Conservation (phyloP, 1,140 invertebrate genomes). For the Drepana arcuata region DNA sequence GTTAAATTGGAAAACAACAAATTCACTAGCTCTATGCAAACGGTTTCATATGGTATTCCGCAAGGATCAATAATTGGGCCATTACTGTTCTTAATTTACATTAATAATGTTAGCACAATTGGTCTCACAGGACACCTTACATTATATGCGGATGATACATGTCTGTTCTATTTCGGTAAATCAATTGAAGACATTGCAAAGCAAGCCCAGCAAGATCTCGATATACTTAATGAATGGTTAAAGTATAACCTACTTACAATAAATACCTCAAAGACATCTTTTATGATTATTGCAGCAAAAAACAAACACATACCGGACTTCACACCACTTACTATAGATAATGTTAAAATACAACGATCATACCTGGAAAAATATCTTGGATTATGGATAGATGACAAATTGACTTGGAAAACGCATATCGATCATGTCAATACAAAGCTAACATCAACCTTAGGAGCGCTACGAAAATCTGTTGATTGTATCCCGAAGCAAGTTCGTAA, state of each 20-base stretch:
- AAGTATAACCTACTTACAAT: slow-evolving; percentile 7
- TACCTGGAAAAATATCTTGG: slow-evolving; percentile 20
- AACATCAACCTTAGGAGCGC: slow-evolving; percentile 3
- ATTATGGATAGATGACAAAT: slow-evolving; percentile 10
- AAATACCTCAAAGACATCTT: slow-evolving; percentile 10
- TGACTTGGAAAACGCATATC: slow-evolving; percentile 14
- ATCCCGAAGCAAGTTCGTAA: slow-evolving; percentile 8
- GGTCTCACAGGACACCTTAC: slow-evolving; percentile 3
- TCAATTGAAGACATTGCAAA: slow-evolving; percentile 1
- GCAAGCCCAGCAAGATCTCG: slow-evolving; percentile 3
- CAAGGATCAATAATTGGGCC: not conserved
- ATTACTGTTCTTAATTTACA: slow-evolving; percentile 5
- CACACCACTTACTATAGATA: too few relatives aligned
- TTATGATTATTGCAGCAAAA: slow-evolving; percentile 12
- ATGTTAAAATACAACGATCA: not conserved
- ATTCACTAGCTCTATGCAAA: not conserved
- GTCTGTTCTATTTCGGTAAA: slow-evolving; percentile 16
- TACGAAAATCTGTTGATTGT: slow-evolving; percentile 9
- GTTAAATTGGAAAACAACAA: not conserved
- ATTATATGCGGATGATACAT: slow-evolving; percentile 22
- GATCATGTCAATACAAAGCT: slow-evolving; percentile 9
- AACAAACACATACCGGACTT: slow-evolving; percentile 10
- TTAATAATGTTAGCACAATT: slow-evolving; percentile 1
- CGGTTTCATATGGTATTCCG: not conserved
- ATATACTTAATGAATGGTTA: slow-evolving; percentile 3